Base-by-base conservation (phyloP, 2,797 vertebrate genomes). In the Melanotaenia nigrans region DNA sequence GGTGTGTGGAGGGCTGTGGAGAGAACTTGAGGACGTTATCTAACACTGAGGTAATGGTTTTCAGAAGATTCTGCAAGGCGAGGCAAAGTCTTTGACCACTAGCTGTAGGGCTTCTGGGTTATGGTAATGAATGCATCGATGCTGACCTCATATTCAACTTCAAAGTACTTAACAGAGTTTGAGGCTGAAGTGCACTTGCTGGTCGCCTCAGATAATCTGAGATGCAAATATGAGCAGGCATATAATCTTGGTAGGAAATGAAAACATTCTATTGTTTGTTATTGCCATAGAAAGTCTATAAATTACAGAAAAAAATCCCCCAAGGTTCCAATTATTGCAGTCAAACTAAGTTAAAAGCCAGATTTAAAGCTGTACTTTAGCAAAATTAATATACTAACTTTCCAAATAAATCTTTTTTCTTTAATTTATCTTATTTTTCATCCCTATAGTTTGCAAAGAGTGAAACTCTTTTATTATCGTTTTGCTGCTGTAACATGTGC, bases 11-110 rank as follows among this genome's bases (percentile, higher is more conserved):
- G 61, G 22, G 63, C 33, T 20, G 49, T 18, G 53, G 25, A 61
- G 66, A 38, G 49, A 65, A 85, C 54, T 81, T 2, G 53, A 75
- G 79, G 79, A 81, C 35, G 65, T 90, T 90, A 86, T 91, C 86
- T 82, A 82, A 85, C 77, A 25, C 40, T 0, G 63, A 56, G 7
- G 47, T 78, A 83, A 88, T 86, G 79, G 59, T 81, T 83, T 89
- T 85, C 71, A 68, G 45, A 78, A 85, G 84, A 83, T 80, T 84
- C 42, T 79, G 64, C 71, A 68, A 82, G 77, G 87, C 47, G 45
- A 77, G 71, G 64, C 64, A 74, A 75, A 78, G 82, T 24, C 47
- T 70, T 54, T 16, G 35, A 64, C 57, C 35, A 70, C 40, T 61
- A 59, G 51, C 67, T 60, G 53, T 55, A 33, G 53, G 6, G 61